Evolutionary conservation across 2,797 vertebrate genomes (phyloP), one percentile per base, ranked within the genome.

Genomic region (Pelodytes ibericus): DNA sequence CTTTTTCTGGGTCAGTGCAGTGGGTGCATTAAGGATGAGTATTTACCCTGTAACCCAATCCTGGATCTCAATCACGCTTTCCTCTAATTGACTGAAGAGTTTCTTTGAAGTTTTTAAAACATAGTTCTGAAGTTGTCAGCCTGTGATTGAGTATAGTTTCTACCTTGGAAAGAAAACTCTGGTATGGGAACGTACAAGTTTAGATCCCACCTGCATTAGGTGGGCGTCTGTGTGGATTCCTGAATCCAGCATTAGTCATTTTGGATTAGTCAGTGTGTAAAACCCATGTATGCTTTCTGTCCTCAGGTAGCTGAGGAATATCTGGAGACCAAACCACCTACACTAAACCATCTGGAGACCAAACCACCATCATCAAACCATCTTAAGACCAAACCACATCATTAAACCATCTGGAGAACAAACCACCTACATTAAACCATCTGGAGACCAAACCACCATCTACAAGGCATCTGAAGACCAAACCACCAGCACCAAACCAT

Each of bases 131-230:
- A 63, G 69, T 71, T 56, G 31, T 77, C 80, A 81, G 86, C 88
- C 91, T 84, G 83, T 88, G 88, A 88, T 75, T 29, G 9, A 57
- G 79, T 68, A 74, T 72, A 25, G 62, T 41, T 2, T 82, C 83
- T 39, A 62, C 49, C 72, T 47, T 67, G 72, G 81, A 69, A 73
- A 80, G 79, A 75, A 71, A 71, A 15, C 25, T 57, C 66, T 83
- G 80, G 83, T 79, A 80, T 58, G 58, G 60, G 16, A 33, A 59
- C 27, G 22, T 15, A 22, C 13, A 13, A 3, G 33, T 25, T 73
- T 29, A 68, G 66, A 41, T 79, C 82, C 71, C 82, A 86, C 81
- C 83, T 87, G 85, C 80, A 6, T 31, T 10, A 39, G 70, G 30
- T 68, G 41, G 18, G 26, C 16, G 69, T 26, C 51, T 51, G 36